Percentiles rank a stretch among this genome's conserved stretches.
Conservation (phyloP, 2,888 invertebrate species). For the Toxonevra muliebris region DNA sequence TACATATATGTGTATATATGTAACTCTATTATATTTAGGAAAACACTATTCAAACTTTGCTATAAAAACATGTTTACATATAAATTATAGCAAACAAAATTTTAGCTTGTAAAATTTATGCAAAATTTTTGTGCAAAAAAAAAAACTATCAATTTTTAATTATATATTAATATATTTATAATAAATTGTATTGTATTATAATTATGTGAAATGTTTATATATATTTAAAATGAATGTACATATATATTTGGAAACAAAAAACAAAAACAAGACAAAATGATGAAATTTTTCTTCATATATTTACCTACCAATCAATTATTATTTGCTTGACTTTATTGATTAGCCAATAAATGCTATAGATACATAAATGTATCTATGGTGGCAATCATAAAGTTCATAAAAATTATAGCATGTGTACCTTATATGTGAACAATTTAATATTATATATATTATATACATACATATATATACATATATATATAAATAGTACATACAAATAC, state of each 20-base stretch:
- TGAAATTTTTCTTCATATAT: slow-evolving; percentile 43
- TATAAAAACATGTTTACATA: slow-evolving; percentile 35
- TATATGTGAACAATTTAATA: slow-evolving; percentile 42
- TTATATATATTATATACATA: slow-evolving; percentile 11
- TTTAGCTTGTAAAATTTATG: slow-evolving; percentile 44
- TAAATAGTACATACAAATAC: slow-evolving; percentile 24
- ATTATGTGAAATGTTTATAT: neutral
- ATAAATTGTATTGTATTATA: too few species aligned
- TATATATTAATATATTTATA: neutral
- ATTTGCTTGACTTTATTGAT: slow-evolving; percentile 52
- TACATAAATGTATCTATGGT: slow-evolving; percentile 24
- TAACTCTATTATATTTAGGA: slow-evolving; percentile 34
- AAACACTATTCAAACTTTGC: slow-evolving; percentile 28
- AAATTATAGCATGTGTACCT: slow-evolving; percentile 48
- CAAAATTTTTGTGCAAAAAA: slow-evolving; percentile 22
- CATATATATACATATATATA: slow-evolving; percentile 39
- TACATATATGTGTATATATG: slow-evolving; percentile 32
- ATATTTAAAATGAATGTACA: neutral
- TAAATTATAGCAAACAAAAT: slow-evolving; percentile 32
- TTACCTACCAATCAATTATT: slow-evolving; percentile 63
- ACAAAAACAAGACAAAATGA: slow-evolving; percentile 8
- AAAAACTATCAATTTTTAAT: slow-evolving; percentile 1
- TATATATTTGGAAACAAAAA: slow-evolving; percentile 2
- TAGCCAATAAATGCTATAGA: slow-evolving; percentile 12
- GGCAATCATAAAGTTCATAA: slow-evolving; percentile 45